Evolutionary conservation across 1,140 invertebrate species (phyloP), one percentile per base, ranked within the genome.

Genomic region (Calycopis cecrops): DNA sequence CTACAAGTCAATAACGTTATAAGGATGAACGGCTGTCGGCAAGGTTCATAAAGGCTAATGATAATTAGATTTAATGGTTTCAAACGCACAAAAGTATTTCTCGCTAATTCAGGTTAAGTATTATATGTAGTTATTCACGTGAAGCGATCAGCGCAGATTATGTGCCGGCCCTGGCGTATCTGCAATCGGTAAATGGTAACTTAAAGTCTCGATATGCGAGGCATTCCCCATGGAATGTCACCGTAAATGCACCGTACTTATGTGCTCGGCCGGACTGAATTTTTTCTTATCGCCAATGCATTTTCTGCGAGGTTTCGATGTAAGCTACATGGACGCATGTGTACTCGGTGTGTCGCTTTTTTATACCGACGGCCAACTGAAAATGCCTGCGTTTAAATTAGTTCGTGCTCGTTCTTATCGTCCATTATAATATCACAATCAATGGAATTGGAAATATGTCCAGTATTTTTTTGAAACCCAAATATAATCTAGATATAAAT

Each of bases 211-310:
- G 81, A 79, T 82, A 84, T 85, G 76, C 76, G 71, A 69, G 66
- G 72, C 67, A 87, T 85, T 83, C 75, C 69, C 61, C 71, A 62
- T 66, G 77, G 81, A 81, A 87, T 86, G 81, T 68, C 78, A 78
- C 79, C 75, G 73, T 76, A 73, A 78, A 69, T 73, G 71, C 76
- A 71, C 72, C 67, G 74, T 76, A 80, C 78, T 83, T 83, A 79
- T 79, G 77, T 67, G 75, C 73, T 75, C 67, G 68, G 63, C 63
- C 73, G 81, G 73, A 75, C 79, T 82, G 74, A 79, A 81, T 86
- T 87, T 87, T 87, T 87, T 87, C 79, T 85, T 87, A 84, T 85
- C 81, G 76, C 66, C 74, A 64, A 76, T 80, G 77, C 78, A 87
- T 87, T 85, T 85, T 86, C 81, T 86, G 81, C 83, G 74, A 82